Evolutionary conservation across 2,888 invertebrate genomes (phyloP).

Genomic region (Entomobrya proxima): DNA sequence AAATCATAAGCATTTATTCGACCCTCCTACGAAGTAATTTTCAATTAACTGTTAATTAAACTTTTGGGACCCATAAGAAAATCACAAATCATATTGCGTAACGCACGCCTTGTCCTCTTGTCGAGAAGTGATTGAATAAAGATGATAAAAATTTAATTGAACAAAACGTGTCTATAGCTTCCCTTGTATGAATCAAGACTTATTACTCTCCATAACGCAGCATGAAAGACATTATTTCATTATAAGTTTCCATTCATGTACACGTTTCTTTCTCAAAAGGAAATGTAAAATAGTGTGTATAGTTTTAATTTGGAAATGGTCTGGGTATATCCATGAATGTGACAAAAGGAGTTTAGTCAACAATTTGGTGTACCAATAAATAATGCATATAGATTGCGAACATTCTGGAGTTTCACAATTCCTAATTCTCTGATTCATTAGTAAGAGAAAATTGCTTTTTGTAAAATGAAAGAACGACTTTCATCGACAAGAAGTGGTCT

Average conservation of each 20-base stretch:
- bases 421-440: constrained; percentile 40
- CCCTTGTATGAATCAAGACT: no score
- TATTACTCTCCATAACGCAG: no score
- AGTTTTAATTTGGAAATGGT: background rate
- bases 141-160: no score
- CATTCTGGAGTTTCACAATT: background rate
- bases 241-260: no score
- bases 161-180: no score
- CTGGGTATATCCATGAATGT: background rate
- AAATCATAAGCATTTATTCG: no score
- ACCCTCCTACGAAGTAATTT: constrained; percentile 19
- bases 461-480: constrained; percentile 22
- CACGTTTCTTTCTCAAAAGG: no score
- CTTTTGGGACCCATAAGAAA: constrained; percentile 46
- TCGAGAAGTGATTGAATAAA: no score
- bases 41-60: constrained; percentile 61
- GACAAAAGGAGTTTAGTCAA: background rate
- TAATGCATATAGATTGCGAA: background rate
- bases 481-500: constrained; percentile 11
- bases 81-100: no score
- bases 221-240: no score
- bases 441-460: constrained; percentile 32
- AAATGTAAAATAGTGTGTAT: background rate
- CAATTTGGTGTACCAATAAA: constrained; percentile 2
- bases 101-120: no score